These are phyloP conservation scores for Lucinisca nassula DNA, from an alignment of 2,888 invertebrate species.

Conservation along the genomic window DNA sequence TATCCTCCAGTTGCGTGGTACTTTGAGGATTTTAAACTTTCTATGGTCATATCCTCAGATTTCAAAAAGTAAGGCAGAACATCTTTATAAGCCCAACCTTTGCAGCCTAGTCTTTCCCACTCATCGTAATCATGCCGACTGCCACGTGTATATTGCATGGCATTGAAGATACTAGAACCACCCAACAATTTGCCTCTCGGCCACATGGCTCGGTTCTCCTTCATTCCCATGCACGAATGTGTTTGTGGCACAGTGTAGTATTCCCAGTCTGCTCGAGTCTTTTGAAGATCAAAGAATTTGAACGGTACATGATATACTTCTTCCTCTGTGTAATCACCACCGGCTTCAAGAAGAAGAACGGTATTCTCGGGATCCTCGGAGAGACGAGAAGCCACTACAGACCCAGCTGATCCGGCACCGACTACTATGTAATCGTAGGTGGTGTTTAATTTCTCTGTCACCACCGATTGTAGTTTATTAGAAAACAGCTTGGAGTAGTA, in stretches of 20 bases:
- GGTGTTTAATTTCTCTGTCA: slow-evolving; percentile 32
- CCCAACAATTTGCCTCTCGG: slow-evolving; percentile 63
- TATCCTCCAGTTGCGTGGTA: slow-evolving; percentile 61
- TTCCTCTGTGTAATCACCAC: no score
- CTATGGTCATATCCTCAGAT: slow-evolving; percentile 60
- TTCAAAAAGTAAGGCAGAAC: slow-evolving; percentile 65
- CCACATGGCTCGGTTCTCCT: slow-evolving; percentile 49
- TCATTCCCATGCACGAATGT: slow-evolving; percentile 45
- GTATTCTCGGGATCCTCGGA: slow-evolving; percentile 51
- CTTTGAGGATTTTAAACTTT: slow-evolving; percentile 50
- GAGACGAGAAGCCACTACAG: slow-evolving; percentile 58
- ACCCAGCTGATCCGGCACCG: slow-evolving; percentile 50
- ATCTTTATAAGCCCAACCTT: slow-evolving; percentile 62
- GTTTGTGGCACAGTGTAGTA: slow-evolving; percentile 64
- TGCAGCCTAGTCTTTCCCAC: slow-evolving; percentile 53
- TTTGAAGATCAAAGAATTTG: slow-evolving; percentile 50
- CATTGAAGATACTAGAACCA: slow-evolving; percentile 61
- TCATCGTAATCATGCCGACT: no score
- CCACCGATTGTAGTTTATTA: slow-evolving; percentile 30
- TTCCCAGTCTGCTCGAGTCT: slow-evolving; percentile 56
- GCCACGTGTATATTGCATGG: slow-evolving; percentile 64
- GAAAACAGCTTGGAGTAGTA: background rate
- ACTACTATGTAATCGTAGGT: slow-evolving; percentile 64
- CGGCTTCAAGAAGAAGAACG: slow-evolving; percentile 61
- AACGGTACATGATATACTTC: slow-evolving; percentile 52